Base-by-base conservation (phyloP, 2,113 vertebrate genomes). In the Spilogale gracilis region DNA sequence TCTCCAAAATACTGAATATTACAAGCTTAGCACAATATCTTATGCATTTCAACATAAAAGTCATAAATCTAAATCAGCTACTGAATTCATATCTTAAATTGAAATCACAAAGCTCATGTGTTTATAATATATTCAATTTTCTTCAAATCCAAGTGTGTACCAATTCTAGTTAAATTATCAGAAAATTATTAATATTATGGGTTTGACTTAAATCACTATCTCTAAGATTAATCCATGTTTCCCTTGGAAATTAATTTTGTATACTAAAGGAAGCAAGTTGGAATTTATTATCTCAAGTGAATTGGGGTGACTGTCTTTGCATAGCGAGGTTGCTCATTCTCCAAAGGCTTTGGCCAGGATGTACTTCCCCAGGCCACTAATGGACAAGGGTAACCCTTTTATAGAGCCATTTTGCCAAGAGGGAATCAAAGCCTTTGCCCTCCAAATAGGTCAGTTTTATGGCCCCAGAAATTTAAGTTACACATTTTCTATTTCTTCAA, bases 21-120 rank as follows among this genome's bases (percentile, higher is more conserved):
- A 45, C 10, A 96, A 94, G 63, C 32, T 74, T 83, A 84, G 6
- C 81, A 91, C 80, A 91, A 90, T 63, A 76, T 32, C 38, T 61
- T 58, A 58, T 25, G 25, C 38, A 93, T 89, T 95, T 93, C 48
- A 69, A 54, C 50, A 81, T 89, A 71, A 76, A 79, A 95, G 92
- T 85, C 11, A 0, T 69, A 89, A 89, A 10, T 91, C 63, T 92
- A 85, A 91, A 71, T 58, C 17, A 93, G 45, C n/a, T 20, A 71
- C 54, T 73, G 12, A 94, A 67, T 54, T 92, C 10, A 50, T 73
- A 73, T 78, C 96, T 96, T 84, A 89, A 96, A 61, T 23, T 78
- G n/a, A 48, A 91, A 94, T 78, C 32, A 69, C 21, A 89, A 52
- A 38, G 7, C 32, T 45, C 13, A 11, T 81, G 25, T 63, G 30